Evolutionary conservation across 2,113 vertebrate species (phyloP), one percentile per base, ranked within the genome.

Genomic region (Gila orcuttii): DNA sequence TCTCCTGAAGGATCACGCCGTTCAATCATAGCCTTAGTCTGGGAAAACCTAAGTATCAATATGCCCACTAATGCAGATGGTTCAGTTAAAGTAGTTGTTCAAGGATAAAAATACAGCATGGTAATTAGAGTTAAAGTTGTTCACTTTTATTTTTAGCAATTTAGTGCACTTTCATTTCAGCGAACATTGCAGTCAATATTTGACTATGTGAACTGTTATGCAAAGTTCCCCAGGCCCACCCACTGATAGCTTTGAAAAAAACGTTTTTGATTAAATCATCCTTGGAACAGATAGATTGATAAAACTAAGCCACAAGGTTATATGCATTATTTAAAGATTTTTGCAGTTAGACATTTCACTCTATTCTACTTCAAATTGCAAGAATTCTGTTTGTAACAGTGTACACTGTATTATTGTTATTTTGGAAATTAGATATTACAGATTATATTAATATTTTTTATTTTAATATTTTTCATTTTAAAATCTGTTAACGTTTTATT

Each of bases 71-170:
- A 47, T 47, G 59, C 19, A 66, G 15, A 52, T 52, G 50, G 36
- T n/a, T 60, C 59, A 23, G 71, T 42, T 47, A 25, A 12, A 60
- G 55, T 25, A 57, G 57, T 19, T 79, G 77, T 13, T 39, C 23
- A 79, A 60, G 28, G 42, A 79, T 33, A 74, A 13, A 39, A 25
- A 45, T 62, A 45, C 15, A 15, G 7, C 57, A 15, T 47, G 12
- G n/a, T 9, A n/a, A 79, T 25, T 60, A 28, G 59, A 25, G 2
- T 45, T 39, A 23, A 42, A 11, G 31, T 23, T 39, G 33, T 1
- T 71, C 68, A 23, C 17, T 4, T 59, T 78, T 59, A 78, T 60
- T 79, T 79, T 39, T 39, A 39, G 76, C 19, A 59, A 36, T 79
- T 79, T n/a, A 42, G 55, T 25, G 0, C 21, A 42, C 33, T 39